A percentile compares a stretch with the other conserved stretches of the same genome.
Conservation (phyloP, 2,113 vertebrate genomes). For the Odocoileus virginianus region DNA sequence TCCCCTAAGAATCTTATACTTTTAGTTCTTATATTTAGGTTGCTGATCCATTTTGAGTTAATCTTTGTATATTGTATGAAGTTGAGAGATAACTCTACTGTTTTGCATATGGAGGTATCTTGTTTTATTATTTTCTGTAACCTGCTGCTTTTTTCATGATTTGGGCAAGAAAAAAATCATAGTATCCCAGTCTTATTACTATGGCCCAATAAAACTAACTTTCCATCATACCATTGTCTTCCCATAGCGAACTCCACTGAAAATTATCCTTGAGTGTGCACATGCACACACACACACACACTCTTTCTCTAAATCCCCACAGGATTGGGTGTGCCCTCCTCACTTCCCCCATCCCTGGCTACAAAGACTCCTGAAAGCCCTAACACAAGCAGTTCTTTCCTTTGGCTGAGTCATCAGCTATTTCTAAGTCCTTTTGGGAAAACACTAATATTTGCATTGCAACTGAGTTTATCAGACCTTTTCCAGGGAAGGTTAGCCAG, state of each 20-base stretch:
- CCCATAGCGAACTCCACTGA: background rate
- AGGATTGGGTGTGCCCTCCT: background rate
- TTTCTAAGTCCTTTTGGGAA: background rate
- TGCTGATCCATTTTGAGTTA: background rate
- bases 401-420: background rate
- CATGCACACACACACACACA: fast-evolving
- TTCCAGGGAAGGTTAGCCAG: fast-evolving
- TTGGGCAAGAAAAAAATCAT: background rate
- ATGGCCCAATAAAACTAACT: background rate
- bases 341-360: fast-evolving
- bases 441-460: background rate
- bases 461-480: background rate
- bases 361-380: background rate
- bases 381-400: fast-evolving
- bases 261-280: fast-evolving
- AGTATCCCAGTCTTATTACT: background rate
- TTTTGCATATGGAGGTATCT: background rate
- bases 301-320: background rate
- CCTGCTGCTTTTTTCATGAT: background rate
- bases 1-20: background rate
- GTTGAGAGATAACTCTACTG: background rate
- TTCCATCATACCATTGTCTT: fast-evolving
- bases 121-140: background rate
- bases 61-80: background rate
- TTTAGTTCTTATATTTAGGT: background rate